Percentiles rank a stretch among this genome's conserved stretches.
These are phyloP conservation scores for Galaxias olidus DNA, from an alignment of 2,797 vertebrate genomes.

Conservation along the genomic window DNA sequence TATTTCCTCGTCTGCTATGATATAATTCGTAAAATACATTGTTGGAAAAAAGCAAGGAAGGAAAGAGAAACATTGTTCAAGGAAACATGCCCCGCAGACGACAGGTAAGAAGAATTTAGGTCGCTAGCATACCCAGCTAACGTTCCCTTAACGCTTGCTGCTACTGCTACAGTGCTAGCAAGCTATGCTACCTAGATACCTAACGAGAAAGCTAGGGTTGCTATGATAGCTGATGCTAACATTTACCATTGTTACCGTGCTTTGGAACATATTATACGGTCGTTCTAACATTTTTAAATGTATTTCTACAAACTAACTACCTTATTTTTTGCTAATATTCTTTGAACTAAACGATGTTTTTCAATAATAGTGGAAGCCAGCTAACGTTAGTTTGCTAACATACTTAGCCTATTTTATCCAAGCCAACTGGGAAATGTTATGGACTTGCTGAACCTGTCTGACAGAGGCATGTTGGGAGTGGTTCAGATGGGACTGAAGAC, in stretches of 20 bases:
- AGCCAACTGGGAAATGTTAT: slow-evolving; percentile 22
- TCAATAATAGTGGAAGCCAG: background rate
- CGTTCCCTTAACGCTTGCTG: slow-evolving; percentile 43
- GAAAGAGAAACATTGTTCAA: background rate
- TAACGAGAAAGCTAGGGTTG: background rate
- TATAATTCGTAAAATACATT: background rate
- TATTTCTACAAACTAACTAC: background rate
- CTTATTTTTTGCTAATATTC: too few species aligned
- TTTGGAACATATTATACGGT: too few species aligned
- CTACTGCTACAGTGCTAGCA: too few species aligned
- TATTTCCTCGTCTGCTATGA: background rate
- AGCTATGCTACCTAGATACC: background rate
- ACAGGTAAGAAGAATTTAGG: slow-evolving; percentile 64
- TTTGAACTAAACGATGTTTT: background rate
- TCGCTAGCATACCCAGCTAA: slow-evolving; percentile 28
- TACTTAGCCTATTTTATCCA: background rate
- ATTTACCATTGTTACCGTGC: too few species aligned
- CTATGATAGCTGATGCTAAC: background rate
- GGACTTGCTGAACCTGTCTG: slow-evolving; percentile 22
- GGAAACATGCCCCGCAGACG: slow-evolving; percentile 70
- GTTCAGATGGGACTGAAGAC: slow-evolving; percentile 96
- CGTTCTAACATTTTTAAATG: too few species aligned
- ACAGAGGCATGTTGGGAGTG: slow-evolving; percentile 94
- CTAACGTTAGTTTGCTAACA: background rate
- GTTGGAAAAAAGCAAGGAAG: background rate